Base-by-base conservation (phyloP, 2,888 invertebrate genomes). In the Erannis defoliaria region DNA sequence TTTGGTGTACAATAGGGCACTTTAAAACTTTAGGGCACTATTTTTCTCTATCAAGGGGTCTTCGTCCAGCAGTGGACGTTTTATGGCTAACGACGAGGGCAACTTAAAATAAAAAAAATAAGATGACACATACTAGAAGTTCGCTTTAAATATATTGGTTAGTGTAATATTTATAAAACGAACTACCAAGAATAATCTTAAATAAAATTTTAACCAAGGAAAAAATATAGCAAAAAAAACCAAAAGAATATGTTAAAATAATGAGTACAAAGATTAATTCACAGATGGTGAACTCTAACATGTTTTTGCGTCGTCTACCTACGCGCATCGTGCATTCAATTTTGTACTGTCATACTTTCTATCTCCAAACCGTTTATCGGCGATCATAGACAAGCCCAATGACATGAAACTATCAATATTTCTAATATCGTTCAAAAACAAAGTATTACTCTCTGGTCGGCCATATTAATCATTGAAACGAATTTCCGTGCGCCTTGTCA, bases 361-460 rank as follows among this genome's bases (percentile, higher is more conserved):
- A 90, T 86, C 83, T 85, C 70, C 79, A 71, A 83, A 85, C 81
- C 84, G 85, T 90, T 90, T 90, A 91, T 92, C 91, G 82, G 76
- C 68, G 86, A 92, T 91, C 90, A 83, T 81, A 89, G 84, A 91
- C 90, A 91, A 85, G 81, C 81, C 81, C 90, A 91, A 87, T 89
- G 93, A 92, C 91, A 91, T 84, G 91, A 82, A 91, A 90, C 93
- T 90, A 93, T 93, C 93, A 93, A 92, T 92, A 92, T 93, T 91
- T 92, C 89, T 90, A 90, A 90, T 90, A 93, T 89, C 90, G 78
- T 91, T 88, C 86, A 88, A 90, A 90, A 92, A 90, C 90, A 90
- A 89, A 89, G 89, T 89, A 87, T 89, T 90, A 86, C 87, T 90
- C 89, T 86, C 86, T 81, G 82, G 82, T 82, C 88, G 83, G 88